Base-by-base conservation (phyloP, 1,140 invertebrate genomes). In the Drosophila subobscura region DNA sequence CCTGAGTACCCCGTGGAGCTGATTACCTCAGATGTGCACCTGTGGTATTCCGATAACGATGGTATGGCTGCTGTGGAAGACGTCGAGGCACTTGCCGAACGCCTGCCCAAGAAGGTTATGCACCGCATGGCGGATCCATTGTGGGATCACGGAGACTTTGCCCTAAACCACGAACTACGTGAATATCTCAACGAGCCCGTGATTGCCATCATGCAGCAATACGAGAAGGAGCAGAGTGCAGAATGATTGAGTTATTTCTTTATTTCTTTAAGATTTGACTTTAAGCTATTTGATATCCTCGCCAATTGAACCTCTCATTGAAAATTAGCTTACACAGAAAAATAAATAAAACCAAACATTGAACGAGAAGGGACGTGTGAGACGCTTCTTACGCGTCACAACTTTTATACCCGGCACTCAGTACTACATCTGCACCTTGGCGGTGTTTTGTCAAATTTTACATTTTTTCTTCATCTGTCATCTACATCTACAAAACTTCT, bases 101-200 rank as follows among this genome's bases (percentile, higher is more conserved):
- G 60, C 0, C 5, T 90, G 47, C 80, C 88, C 2, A 90, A 90
- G 90, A 64, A 72, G 12, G 64, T 91, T 3, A 81, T 93, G 83
- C 93, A 93, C 56, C 90, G 91, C 74, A 93, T 95, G 2, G 89
- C 92, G 0, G 77, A 93, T 52, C 51, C 91, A 0, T 77, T 90
- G 49, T 95, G 94, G 68, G 93, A 94, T 70, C 95, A 95, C 67
- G 65, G 94, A 2, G 95, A 95, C 65, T 95, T 93, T 68, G 47
- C 60, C n/a, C 7, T 77, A 0, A 68, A 83, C 16, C 20, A 7
- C 23, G 52, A 80, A 5, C 58, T 88, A 4, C 72, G 81, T 1
- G 45, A 55, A 41, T 63, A 65, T 45, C 5, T 90, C 1, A 90
- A 90, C n/a, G 81, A 90, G 2, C 88, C 88, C 0, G 56, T 90